Evolutionary conservation across 2,113 vertebrate species (phyloP).

Genomic region (Percopsis transmontana): DNA sequence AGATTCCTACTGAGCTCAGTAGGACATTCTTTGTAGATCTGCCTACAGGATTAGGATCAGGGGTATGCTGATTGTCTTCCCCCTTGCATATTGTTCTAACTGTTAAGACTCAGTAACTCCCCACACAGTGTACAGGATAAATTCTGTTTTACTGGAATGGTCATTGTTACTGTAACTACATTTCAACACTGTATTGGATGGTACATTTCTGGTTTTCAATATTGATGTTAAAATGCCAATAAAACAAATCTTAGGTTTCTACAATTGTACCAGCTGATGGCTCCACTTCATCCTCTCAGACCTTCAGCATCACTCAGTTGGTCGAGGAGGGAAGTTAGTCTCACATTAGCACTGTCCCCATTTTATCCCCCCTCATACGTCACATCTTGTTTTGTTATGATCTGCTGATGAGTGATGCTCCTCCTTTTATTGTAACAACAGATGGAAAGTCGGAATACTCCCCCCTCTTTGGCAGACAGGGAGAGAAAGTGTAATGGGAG

Average conservation of each 20-base stretch:
- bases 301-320: constrained; percentile 76
- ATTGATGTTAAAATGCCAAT: neutral
- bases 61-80: constrained; percentile 52
- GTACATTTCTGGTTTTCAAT: neutral
- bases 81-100: constrained; percentile 25
- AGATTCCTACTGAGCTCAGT: constrained; percentile 46
- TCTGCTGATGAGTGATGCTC: constrained; percentile 23
- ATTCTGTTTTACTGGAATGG: neutral
- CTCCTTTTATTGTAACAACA: constrained; percentile 49
- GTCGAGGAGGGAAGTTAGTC: constrained; percentile 75
- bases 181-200: neutral
- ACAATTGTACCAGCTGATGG: neutral
- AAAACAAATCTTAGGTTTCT: neutral
- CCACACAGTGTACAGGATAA: neutral
- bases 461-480: constrained; percentile 7
- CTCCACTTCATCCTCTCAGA: constrained; percentile 26
- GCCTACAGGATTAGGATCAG: constrained; percentile 57
- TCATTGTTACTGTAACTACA: neutral
- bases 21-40: constrained; percentile 48
- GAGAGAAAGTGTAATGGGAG: constrained; percentile 28
- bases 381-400: neutral
- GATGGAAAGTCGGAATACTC: constrained; percentile 59
- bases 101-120: constrained; percentile 3
- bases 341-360: neutral
- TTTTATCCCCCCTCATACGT: neutral